A percentile compares a stretch with the other conserved stretches of the same genome.
Evolutionary conservation across 2,888 invertebrate species (phyloP).

Genomic region (Mimas tiliae): DNA sequence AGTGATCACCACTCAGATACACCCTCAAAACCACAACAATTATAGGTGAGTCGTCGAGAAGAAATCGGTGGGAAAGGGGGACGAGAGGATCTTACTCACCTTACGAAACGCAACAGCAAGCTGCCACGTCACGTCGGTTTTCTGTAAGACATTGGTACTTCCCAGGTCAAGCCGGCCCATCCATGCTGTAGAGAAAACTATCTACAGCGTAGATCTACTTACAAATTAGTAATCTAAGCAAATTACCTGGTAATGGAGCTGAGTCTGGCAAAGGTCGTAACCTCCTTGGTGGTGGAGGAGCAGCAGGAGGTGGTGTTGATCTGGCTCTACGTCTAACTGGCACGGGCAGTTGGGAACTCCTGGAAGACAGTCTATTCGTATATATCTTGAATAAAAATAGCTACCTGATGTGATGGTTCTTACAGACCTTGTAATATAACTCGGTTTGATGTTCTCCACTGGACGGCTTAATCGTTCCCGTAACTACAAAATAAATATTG

Average conservation of each 20-base stretch:
- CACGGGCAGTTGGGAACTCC: conserved; percentile 73
- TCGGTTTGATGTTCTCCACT: conserved; percentile 65
- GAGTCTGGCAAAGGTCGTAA: conserved; percentile 76
- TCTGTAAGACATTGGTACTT: too few species aligned
- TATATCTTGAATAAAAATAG: neutral
- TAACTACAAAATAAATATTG: conserved; percentile 53
- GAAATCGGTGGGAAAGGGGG: too few species aligned
- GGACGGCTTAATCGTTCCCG: conserved; percentile 73
- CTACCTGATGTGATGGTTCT: neutral
- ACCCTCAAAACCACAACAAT: too few species aligned
- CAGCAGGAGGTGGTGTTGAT: conserved; percentile 73
- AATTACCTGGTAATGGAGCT: conserved; percentile 73
- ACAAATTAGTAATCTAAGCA: too few species aligned
- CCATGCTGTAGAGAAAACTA: too few species aligned
- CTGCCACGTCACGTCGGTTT: too few species aligned
- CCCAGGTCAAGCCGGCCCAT: too few species aligned
- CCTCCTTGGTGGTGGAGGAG: conserved; percentile 64
- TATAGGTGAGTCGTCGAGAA: too few species aligned
- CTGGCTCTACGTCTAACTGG: conserved; percentile 70
- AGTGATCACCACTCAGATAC: too few species aligned
- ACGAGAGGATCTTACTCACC: too few species aligned
- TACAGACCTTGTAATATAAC: conserved; percentile 59
- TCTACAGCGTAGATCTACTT: too few species aligned
- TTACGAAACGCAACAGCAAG: too few species aligned
- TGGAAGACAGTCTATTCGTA: conserved; percentile 34